These are phyloP conservation scores for Tortrix viridana DNA, from an alignment of 2,888 invertebrate species.

Conservation along the genomic window DNA sequence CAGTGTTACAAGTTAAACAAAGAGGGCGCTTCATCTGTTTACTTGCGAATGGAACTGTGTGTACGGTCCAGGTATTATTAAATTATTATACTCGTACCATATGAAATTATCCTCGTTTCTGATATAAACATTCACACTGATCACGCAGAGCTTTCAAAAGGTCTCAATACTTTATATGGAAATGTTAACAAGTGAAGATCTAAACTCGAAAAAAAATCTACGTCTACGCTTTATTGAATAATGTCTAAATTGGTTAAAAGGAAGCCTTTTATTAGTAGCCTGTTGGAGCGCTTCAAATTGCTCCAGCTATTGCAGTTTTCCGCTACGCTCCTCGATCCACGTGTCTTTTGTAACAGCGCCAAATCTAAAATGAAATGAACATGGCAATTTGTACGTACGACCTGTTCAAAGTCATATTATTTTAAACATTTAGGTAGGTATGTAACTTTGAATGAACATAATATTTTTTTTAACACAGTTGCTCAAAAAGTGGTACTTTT, in stretches of 20 bases:
- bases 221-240: conserved; percentile 37
- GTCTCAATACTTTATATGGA: neutral
- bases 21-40: conserved; percentile 42
- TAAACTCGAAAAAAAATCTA: conserved; percentile 31
- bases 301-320: conserved; percentile 43
- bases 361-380: neutral
- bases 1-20: conserved; percentile 6
- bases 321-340: conserved; percentile 33
- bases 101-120: no score
- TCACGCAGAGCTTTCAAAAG: neutral
- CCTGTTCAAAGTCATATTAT: conserved; percentile 5
- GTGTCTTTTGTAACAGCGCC: conserved; percentile 6
- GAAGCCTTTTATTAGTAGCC: conserved; percentile 32
- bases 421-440: neutral
- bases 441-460: no score
- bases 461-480: no score
- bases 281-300: conserved; percentile 35
- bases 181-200: neutral
- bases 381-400: neutral
- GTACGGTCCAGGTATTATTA: no score
- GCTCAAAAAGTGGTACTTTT: no score
- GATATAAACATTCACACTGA: no score
- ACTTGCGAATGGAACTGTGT: neutral
- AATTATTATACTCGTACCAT: no score
- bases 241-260: conserved; percentile 39